Base-by-base conservation (phyloP, 2,797 vertebrate species). In the Falco naumanni region DNA sequence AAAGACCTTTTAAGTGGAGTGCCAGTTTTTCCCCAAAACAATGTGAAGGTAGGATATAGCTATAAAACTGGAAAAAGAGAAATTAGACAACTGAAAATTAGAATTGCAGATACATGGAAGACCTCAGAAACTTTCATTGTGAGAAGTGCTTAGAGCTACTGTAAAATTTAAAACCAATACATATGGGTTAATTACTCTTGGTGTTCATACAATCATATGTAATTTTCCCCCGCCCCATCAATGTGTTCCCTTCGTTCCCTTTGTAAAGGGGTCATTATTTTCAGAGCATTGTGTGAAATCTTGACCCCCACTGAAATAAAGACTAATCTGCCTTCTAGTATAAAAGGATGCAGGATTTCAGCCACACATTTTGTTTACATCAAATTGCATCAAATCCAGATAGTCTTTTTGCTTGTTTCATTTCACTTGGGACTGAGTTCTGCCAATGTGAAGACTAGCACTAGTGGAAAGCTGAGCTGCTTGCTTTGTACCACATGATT, bases 101-200 rank as follows among this genome's bases (percentile, higher is more conserved):
- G 60, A 86, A 33, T 61, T 90, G 53, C 41, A 88, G 37, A 47
- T 91, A 18, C 0, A 6, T 53, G 45, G 61, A 68, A 85, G 75
- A 75, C n/a, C 43, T 94, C 85, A 93, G 89, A 91, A 95, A 78
- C n/a, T 84, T 84, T 81, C n/a, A 39, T 3, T 51, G 7, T 70
- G 57, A 57, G 14, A 89, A 25, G 57, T 86, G 29, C 48, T 66
- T 75, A 1, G 0, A 86, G 13, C 33, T 59, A 31, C 66, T 54
- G 20, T 68, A 47, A 86, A 91, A 50, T 63, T 84, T 56, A 59
- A 76, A 85, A 31, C 10, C 0, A 28, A 72, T 45, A 82, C 5
- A 25, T 3, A 12, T 2, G 1, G 18, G 12, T 28, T 66, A 64
- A 63, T 89, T 77, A 60, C 45, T 79, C 45, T 60, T 5, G 1